These are phyloP conservation scores for Eristalis arbustorum DNA, from an alignment of 2,888 invertebrate species.

Conservation along the genomic window DNA sequence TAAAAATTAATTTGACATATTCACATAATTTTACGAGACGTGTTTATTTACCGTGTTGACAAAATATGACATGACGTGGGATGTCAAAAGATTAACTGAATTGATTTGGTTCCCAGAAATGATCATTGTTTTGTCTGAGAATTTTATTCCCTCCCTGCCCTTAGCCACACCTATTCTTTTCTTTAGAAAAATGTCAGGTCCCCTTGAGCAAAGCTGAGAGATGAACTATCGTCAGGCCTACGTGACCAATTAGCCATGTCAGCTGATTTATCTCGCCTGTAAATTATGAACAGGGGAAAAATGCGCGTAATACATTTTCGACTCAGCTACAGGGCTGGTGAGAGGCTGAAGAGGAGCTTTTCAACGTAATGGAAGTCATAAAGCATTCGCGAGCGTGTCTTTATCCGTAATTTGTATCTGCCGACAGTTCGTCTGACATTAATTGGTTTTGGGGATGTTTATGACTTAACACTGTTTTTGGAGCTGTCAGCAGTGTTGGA, in stretches of 20 bases:
- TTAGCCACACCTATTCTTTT: not conserved
- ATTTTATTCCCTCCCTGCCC: not conserved
- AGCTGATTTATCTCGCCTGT: not conserved
- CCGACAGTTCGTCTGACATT: not conserved
- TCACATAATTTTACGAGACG: too few species aligned
- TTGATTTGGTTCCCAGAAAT: not conserved
- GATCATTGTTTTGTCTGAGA: not conserved
- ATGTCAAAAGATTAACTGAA: too few species aligned
- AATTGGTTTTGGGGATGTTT: not conserved
- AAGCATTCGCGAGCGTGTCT: not conserved
- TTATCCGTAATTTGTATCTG: not conserved
- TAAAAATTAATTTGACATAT: not conserved
- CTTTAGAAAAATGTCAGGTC: not conserved
- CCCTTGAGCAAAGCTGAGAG: not conserved
- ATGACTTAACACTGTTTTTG: not conserved
- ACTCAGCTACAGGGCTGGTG: not conserved
- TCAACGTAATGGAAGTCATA: not conserved
- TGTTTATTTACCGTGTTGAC: too few species aligned
- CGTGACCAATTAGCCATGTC: not conserved
- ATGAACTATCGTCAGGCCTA: not conserved
- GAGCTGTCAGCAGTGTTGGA: not conserved
- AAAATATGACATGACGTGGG: too few species aligned
- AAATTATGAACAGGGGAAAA: not conserved
- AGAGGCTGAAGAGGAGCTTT: not conserved
- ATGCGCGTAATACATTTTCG: not conserved